Evolutionary conservation across 2,888 invertebrate genomes (phyloP).

Genomic region (Xanthorhoe spadicearia): DNA sequence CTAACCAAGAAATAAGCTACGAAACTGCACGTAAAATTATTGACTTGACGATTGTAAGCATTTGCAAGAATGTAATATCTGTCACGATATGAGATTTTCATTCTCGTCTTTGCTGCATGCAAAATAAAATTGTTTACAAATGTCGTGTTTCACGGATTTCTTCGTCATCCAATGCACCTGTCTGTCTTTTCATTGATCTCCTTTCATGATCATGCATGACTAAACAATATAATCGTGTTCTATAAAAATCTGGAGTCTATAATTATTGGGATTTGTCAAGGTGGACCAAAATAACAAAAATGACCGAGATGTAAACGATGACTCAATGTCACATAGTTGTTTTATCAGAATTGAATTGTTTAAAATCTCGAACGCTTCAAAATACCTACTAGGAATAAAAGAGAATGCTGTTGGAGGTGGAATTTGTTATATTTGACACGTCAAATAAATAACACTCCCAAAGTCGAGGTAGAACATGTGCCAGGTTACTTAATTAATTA

Average conservation of each 20-base stretch:
- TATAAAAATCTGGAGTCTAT: constrained; percentile 47
- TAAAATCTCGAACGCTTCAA: constrained; percentile 38
- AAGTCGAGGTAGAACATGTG: constrained; percentile 9
- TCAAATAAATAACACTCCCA: constrained; percentile 9
- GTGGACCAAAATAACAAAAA: constrained; percentile 59
- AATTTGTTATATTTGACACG: constrained; percentile 17
- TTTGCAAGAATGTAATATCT: not conserved
- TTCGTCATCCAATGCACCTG: constrained; percentile 14
- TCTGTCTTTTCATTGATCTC: constrained; percentile 13
- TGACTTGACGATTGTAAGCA: not conserved
- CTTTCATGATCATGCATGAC: constrained; percentile 36
- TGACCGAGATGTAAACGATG: constrained; percentile 55
- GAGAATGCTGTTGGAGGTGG: constrained; percentile 12
- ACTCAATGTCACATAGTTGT: constrained; percentile 59
- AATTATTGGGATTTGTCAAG: constrained; percentile 55
- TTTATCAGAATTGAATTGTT: constrained; percentile 52
- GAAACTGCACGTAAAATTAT: not conserved
- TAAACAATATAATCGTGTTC: constrained; percentile 29
- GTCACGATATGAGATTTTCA: not conserved
- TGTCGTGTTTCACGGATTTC: constrained; percentile 13
- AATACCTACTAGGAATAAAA: constrained; percentile 5
- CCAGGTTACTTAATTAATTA: constrained; percentile 44
- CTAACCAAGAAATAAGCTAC: constrained; percentile 4
- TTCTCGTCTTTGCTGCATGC: not conserved
- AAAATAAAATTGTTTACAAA: not conserved